Conservation (phyloP, 1,140 invertebrate genomes). For the Cotesia vestalis region DNA sequence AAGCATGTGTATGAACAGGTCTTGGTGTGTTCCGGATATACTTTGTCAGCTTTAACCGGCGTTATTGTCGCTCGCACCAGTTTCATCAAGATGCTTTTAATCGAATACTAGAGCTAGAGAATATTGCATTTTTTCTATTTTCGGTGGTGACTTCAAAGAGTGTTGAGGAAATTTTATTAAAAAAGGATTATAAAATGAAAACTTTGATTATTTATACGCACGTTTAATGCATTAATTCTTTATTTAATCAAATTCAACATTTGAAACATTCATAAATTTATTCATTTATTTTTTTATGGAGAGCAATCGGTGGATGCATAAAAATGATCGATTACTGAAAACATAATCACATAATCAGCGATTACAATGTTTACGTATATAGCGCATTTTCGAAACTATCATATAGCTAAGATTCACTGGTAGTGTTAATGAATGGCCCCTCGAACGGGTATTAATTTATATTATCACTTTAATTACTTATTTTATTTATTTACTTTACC, state of each 20-base stretch:
- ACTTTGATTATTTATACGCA: background rate
- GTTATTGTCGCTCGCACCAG: slow-evolving; percentile 22
- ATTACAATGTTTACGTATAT: slow-evolving; percentile 32
- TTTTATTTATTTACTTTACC: slow-evolving; percentile 35
- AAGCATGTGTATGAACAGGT: slow-evolving; percentile 9
- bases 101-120: background rate
- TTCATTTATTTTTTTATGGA: slow-evolving; percentile 3
- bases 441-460: slow-evolving; percentile 41
- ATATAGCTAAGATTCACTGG: slow-evolving; percentile 37
- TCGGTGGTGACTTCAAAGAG: background rate
- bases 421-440: slow-evolving; percentile 49
- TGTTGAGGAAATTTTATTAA: background rate
- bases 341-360: slow-evolving; percentile 30
- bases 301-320: background rate
- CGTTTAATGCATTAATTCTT: slow-evolving; percentile 57
- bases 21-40: slow-evolving; percentile 27
- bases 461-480: slow-evolving; percentile 14
- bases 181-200: background rate
- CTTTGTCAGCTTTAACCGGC: slow-evolving; percentile 32
- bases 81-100: slow-evolving; percentile 26
- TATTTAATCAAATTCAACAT: slow-evolving; percentile 65
- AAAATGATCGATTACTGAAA: slow-evolving; percentile 15
- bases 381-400: slow-evolving; percentile 41
- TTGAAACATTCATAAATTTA: slow-evolving; percentile 61
- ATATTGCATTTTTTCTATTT: slow-evolving; percentile 4